Base-by-base conservation (phyloP, 2,113 vertebrate genomes). In the Motacilla alba region DNA sequence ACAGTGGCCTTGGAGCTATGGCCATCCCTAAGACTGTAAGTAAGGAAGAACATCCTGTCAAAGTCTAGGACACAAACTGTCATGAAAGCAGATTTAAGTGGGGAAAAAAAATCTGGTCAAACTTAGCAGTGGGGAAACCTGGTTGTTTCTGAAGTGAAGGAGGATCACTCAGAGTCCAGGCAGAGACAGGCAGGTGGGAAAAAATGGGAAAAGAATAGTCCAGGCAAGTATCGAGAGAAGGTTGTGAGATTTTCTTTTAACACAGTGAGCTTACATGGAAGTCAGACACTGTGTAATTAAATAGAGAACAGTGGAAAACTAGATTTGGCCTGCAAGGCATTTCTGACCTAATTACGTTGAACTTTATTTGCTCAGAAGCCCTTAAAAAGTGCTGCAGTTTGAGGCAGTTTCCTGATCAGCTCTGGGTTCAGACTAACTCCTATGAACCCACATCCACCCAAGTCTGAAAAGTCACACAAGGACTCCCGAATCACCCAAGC, bases 251-350 rank as follows among this genome's bases (percentile, higher is more conserved):
- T 90, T 94, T 89, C 69, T 90, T 91, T 85, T 76, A 91, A 76
- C 75, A 86, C 67, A 74, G 31, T 85, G 67, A 83, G 63, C 85
- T 88, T 59, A n/a, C 63, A 88, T 26, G 13, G 63, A 87, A 96
- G 68, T 94, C 94, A 92, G 73, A 78, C 53, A 31, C 75, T 70
- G 60, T 89, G 63, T 95, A 87, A 96, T 96, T 95, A 96, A 94
- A 95, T 56, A 95, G 89, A 97, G 87, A 95, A 90, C 85, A 90
- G 87, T 84, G 88, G 92, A 96, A 96, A 96, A 92, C 75, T 83
- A 88, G 94, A 83, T 96, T 74, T 93, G 92, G 87, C 95, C 96
- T 95, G 90, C 35, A 59, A 95, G 97, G 96, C 95, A 96, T 93
- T 82, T 87, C 90, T 96, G 95, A 91, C 96, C 96, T 92, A 96